These are phyloP conservation scores for Australoheros scitulus DNA, from an alignment of 2,113 vertebrate genomes.

Conservation along the genomic window DNA sequence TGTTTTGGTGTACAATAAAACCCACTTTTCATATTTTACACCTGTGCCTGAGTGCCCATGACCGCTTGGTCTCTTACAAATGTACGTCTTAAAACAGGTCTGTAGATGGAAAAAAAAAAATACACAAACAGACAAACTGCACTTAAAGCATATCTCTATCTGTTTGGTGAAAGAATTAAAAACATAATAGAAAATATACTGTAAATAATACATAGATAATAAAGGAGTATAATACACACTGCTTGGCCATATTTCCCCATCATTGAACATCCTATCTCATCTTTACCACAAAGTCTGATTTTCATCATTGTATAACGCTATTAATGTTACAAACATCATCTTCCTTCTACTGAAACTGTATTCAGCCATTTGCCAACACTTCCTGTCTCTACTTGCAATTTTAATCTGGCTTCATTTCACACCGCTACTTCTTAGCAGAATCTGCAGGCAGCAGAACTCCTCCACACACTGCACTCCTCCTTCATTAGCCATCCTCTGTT, in stretches of 20 bases:
- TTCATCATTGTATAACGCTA: background rate
- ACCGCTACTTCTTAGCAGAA: conserved; percentile 4
- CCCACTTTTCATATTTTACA: fast-evolving
- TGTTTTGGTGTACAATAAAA: background rate
- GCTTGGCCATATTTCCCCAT: background rate
- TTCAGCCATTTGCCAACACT: background rate
- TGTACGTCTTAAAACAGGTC: background rate
- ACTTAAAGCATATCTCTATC: background rate
- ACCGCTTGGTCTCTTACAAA: too few relatives aligned
- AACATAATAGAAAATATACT: background rate
- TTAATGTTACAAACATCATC: background rate
- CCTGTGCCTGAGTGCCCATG: background rate
- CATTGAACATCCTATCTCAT: background rate
- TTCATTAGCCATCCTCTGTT: conserved; percentile 19
- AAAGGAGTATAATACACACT: too few relatives aligned
- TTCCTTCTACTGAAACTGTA: background rate
- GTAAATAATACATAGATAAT: background rate
- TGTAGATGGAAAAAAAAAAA: too few relatives aligned
- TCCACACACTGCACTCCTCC: background rate
- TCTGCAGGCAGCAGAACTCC: conserved; percentile 9
- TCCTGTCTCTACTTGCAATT: background rate
- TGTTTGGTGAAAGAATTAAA: background rate
- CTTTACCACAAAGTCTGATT: background rate
- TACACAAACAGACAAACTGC: background rate
- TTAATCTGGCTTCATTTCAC: conserved; percentile 12